These are phyloP conservation scores for Takifugu ocellatus DNA, from an alignment of 2,797 vertebrate species.

Conservation along the genomic window DNA sequence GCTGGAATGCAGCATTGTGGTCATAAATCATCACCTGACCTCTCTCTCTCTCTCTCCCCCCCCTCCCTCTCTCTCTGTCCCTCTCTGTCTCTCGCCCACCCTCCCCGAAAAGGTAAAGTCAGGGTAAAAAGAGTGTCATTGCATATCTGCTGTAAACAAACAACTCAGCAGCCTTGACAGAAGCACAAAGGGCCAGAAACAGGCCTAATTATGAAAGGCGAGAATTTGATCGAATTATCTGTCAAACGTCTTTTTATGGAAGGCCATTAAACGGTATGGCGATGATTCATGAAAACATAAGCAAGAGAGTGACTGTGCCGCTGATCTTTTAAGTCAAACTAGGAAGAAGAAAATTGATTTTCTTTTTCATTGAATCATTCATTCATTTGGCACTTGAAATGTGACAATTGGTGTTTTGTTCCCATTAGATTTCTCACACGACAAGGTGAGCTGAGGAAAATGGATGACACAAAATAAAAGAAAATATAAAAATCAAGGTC, in stretches of 20 bases:
- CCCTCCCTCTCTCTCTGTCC: constrained; percentile 30
- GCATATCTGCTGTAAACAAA: constrained; percentile 62
- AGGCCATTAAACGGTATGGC: not conserved
- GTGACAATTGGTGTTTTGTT: constrained; percentile 4
- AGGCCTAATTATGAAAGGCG: constrained; percentile 40
- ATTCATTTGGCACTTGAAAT: not conserved
- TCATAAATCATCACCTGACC: constrained; percentile 83
- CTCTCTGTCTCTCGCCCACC: constrained; percentile 48
- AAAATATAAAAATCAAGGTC: no score
- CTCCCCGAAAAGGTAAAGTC: constrained; percentile 34
- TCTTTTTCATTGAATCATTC: no score
- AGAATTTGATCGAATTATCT: not conserved
- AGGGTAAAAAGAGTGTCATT: constrained; percentile 62
- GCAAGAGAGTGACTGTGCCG: not conserved
- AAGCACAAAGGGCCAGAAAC: constrained; percentile 31
- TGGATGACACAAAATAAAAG: no score
- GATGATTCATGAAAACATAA: not conserved
- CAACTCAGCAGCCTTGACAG: constrained; percentile 49
- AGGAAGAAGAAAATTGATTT: not conserved
- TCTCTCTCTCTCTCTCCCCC: constrained; percentile 27
- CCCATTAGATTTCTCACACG: not conserved
- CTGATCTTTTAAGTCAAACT: not conserved
- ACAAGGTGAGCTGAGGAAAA: no score
- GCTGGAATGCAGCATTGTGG: constrained; percentile 76
- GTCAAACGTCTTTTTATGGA: not conserved